Percentiles rank a stretch among this genome's conserved stretches.
Evolutionary conservation across 2,888 invertebrate genomes (phyloP).

Genomic region (Antheraea assamensis): DNA sequence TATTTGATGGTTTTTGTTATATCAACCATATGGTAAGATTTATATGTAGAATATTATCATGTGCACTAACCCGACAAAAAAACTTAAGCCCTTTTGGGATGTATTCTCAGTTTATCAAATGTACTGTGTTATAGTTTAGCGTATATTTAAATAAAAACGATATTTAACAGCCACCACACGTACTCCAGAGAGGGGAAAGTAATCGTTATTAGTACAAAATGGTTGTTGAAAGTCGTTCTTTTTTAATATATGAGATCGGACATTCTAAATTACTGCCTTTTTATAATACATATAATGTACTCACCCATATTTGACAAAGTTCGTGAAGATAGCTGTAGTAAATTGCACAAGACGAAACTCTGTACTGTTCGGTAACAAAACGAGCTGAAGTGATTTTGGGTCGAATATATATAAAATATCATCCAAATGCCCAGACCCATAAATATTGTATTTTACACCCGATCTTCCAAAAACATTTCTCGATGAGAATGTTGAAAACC

Average conservation of each 20-base stretch:
- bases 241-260: too few relatives aligned
- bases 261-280: too few relatives aligned
- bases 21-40: too few relatives aligned
- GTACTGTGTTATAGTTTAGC: too few relatives aligned
- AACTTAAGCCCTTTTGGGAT: not conserved
- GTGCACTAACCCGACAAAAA: not conserved
- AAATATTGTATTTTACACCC: slow-evolving; percentile 39
- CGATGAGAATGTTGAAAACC: slow-evolving; percentile 43
- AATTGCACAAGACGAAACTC: slow-evolving; percentile 17
- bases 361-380: slow-evolving; percentile 8
- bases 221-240: too few relatives aligned
- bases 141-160: too few relatives aligned
- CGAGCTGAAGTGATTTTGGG: slow-evolving; percentile 21
- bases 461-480: slow-evolving; percentile 39
- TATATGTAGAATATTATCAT: too few relatives aligned
- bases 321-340: slow-evolving; percentile 23
- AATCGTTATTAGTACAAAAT: too few relatives aligned
- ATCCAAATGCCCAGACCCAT: slow-evolving; percentile 48
- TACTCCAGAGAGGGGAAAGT: too few relatives aligned
- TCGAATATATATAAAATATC: slow-evolving; percentile 53
- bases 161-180: too few relatives aligned
- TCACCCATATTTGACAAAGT: slow-evolving; percentile 28
- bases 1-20: too few relatives aligned
- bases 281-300: slow-evolving; percentile 3
- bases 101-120: too few relatives aligned